These are phyloP conservation scores for Mormyrops attenuatus DNA, from an alignment of 2,797 vertebrate genomes.

Conservation along the genomic window DNA sequence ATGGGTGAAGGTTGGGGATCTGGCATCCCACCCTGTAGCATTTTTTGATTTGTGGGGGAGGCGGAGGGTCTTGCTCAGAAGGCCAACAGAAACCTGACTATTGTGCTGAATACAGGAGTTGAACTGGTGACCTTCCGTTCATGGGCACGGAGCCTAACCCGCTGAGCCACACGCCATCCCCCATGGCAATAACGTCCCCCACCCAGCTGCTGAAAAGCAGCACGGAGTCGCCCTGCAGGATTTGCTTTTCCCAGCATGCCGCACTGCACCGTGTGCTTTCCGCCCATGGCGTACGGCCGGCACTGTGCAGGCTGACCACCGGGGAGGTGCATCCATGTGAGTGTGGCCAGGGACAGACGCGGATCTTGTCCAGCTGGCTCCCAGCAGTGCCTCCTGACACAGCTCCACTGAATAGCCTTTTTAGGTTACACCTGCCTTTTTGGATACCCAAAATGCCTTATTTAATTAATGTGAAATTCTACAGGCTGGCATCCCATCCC, in stretches of 20 bases:
- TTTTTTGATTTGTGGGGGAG: neutral
- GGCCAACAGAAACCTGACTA: neutral
- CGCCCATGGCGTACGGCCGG: neutral
- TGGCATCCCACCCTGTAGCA: conserved; percentile 43
- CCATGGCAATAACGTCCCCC: conserved; percentile 52
- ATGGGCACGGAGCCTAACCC: neutral
- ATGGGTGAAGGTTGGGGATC: neutral
- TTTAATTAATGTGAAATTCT: neutral
- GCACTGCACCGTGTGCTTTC: neutral
- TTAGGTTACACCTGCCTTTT: neutral
- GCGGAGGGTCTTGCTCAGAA: neutral
- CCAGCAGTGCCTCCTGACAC: neutral
- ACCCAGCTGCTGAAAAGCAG: conserved; percentile 65
- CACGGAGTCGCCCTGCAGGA: conserved; percentile 26
- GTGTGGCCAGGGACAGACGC: neutral
- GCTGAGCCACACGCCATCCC: neutral
- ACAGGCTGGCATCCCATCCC: neutral
- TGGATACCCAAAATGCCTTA: neutral
- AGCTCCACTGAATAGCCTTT: neutral
- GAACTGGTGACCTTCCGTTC: neutral
- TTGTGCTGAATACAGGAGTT: neutral
- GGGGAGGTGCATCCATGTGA: neutral
- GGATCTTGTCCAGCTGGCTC: neutral
- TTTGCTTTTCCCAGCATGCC: conserved; percentile 16
- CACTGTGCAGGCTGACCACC: neutral